Evolutionary conservation across 2,113 vertebrate species (phyloP).

Genomic region (Pituophis catenifer): DNA sequence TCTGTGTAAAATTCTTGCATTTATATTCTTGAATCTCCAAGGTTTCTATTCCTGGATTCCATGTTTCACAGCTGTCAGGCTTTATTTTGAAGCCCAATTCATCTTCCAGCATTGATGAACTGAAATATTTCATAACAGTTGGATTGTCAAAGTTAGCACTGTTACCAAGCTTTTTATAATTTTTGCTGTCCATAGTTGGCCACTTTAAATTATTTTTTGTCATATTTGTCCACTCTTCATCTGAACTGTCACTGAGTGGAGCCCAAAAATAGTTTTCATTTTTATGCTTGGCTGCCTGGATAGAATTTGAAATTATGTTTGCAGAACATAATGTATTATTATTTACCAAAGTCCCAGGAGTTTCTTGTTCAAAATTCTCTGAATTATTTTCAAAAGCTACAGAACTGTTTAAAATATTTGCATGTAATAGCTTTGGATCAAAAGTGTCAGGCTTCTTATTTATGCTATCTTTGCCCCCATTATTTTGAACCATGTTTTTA

Average conservation of each 20-base stretch:
- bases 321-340: background rate
- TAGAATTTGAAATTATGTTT: background rate
- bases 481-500: background rate
- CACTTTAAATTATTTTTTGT: background rate
- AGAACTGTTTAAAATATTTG: background rate
- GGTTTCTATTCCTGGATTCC: background rate
- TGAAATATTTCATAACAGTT: background rate
- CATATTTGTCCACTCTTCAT: slow-evolving; percentile 27
- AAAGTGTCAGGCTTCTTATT: background rate
- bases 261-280: slow-evolving; percentile 33
- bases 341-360: slow-evolving; percentile 8
- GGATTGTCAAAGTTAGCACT: background rate
- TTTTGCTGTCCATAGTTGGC: background rate
- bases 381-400: background rate
- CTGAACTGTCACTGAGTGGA: slow-evolving; percentile 25
- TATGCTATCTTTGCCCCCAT: background rate
- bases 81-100: background rate
- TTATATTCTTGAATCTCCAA: background rate
- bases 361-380: background rate
- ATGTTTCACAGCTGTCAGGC: background rate
- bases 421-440: background rate
- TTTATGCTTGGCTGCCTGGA: background rate
- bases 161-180: background rate
- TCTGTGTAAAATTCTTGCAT: background rate
- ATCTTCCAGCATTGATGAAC: background rate